Base-by-base conservation (phyloP, 2,888 invertebrate genomes). In the Sipha maydis region DNA sequence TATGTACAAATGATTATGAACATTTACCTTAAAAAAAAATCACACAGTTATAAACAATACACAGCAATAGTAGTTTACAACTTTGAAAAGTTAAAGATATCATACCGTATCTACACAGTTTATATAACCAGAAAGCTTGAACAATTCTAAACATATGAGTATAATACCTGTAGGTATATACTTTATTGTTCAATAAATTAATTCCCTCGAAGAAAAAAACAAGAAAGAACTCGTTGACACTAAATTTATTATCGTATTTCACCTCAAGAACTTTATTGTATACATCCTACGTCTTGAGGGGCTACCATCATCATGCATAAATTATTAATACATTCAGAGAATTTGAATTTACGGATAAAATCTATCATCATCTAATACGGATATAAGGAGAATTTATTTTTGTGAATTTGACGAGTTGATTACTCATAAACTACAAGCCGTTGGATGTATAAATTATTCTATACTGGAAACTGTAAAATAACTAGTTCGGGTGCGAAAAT, bases 401-500 rank as follows among this genome's bases (percentile, higher is more conserved):
- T 3, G 28, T 28, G 34, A 67, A n/a, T 80, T 80, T 28, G 28
- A 28, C 38, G 38, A 80, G 80, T 67, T 8, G 14, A n/a, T 19
- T 1, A 19, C 41, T 38, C 21, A 67, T 80, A n/a, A 0, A 38
- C 69, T 9, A 80, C 25, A 28, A n/a, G 61, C 17, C 8, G n/a
- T 69, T 67, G 7, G 56, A 80, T 28, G n/a, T 17, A 17, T 31
- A 31, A 71, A 31, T 67, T 28, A 80, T n/a, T 80, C 28, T 7
- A 19, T 38, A 41, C 19, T 41, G 3, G n/a, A 41, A n/a, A 80
- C 34, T 69, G 11, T 69, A 80, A 67, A 67, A 80, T 28, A 67
- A 75, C 75, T 80, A 69, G 41, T 28, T 67, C 41, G 21, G 80
- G 80, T 80, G 80, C 80, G 67, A 80, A 80, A 80, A n/a, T 67